Conservation (phyloP, 2,113 vertebrate species). For the Aramus guarauna region DNA sequence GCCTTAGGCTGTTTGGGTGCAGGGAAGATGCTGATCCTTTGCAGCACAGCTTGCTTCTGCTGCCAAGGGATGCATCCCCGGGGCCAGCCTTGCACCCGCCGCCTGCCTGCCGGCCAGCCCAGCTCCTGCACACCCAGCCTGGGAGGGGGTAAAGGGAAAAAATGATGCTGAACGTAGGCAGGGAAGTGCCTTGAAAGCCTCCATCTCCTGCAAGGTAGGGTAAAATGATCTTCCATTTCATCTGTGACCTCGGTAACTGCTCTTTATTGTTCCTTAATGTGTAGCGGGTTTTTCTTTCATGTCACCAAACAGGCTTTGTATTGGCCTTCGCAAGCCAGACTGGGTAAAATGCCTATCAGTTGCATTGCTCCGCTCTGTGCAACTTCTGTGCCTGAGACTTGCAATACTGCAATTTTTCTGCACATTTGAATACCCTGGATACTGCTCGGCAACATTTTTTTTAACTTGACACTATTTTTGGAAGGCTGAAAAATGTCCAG, state of each 20-base stretch:
- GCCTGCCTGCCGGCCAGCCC: not conserved
- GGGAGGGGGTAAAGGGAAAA: not conserved
- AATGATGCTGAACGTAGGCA: not conserved
- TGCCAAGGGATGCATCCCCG: accelerated
- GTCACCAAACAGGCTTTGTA: not conserved
- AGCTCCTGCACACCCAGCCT: accelerated
- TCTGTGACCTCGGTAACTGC: not conserved
- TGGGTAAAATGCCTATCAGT: not conserved
- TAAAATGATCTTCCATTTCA: not conserved
- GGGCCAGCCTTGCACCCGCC: accelerated
- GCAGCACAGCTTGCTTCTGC: not conserved
- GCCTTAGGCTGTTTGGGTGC: not conserved
- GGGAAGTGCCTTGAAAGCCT: not conserved
- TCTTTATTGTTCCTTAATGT: not conserved
- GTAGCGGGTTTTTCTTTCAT: not conserved
- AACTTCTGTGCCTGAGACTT: not conserved
- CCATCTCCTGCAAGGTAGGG: not conserved
- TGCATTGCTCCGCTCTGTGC: no score
- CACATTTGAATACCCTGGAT: not conserved
- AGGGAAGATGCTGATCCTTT: not conserved
- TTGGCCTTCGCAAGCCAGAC: accelerated
- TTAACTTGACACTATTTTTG: not conserved
- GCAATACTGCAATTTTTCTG: not conserved
- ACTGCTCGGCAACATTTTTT: not conserved
- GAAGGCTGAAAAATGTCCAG: not conserved